A percentile compares a stretch with the other conserved stretches of the same genome.
Evolutionary conservation across 2,888 invertebrate species (phyloP).

Genomic region (Enoplolaimus lenunculus): DNA sequence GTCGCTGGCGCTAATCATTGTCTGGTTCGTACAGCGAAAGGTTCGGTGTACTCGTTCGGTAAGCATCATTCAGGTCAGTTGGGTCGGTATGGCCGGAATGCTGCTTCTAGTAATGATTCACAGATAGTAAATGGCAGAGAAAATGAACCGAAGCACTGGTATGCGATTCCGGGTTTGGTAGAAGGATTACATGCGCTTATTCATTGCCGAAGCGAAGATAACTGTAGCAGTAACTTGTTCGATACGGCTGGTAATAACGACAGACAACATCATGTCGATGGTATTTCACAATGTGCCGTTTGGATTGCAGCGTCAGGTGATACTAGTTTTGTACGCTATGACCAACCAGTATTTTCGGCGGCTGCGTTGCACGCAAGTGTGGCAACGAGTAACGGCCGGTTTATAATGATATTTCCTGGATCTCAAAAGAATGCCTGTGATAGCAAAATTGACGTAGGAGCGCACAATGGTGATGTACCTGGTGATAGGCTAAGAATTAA

Average conservation of each 20-base stretch:
- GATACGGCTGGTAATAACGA: no score
- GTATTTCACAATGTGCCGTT: conserved; percentile 52
- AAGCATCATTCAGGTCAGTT: conserved; percentile 52
- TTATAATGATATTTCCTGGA: neutral
- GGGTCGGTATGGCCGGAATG: conserved; percentile 30
- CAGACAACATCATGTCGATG: conserved; percentile 66
- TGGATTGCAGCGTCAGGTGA: conserved; percentile 92
- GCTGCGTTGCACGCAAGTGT: conserved; percentile 28
- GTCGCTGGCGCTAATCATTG: conserved; percentile 94
- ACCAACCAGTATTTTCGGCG: conserved; percentile 30
- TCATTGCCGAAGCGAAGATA: no score
- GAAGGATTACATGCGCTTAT: conserved; percentile 71
- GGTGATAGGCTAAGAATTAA: conserved; percentile 2
- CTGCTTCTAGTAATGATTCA: no score
- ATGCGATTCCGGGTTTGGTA: conserved; percentile 57
- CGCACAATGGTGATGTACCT: neutral
- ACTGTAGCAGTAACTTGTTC: no score
- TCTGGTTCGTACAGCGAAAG: conserved; percentile 66
- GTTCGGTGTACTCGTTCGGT: conserved; percentile 83
- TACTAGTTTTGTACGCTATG: conserved; percentile 58
- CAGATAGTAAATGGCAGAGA: no score
- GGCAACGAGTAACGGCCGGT: conserved; percentile 1
- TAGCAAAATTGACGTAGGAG: no score
- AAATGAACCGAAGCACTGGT: conserved; percentile 44
- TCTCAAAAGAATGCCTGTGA: no score